phyloP scores from a whole-genome alignment of 2,888 invertebrate genomes.

The Eupeodes latifasciatus region DNA sequence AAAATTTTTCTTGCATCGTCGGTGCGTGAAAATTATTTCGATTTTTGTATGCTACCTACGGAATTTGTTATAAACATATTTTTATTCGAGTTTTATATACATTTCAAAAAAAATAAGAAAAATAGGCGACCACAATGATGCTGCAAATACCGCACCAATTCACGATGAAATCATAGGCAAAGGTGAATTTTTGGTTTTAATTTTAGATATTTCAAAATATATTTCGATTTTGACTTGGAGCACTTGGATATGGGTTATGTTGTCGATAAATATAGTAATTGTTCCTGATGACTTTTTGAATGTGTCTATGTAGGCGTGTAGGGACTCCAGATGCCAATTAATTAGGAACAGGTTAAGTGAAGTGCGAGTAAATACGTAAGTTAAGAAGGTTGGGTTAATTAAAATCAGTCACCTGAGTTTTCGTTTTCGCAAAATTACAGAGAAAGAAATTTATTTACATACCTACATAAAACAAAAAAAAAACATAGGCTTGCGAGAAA shows the following conservation, averaged over 20 bases:
- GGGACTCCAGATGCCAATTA: background rate
- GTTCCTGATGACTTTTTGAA: background rate
- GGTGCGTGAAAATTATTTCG: conserved; percentile 55
- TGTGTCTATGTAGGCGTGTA: too few relatives aligned
- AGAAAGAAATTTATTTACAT: background rate
- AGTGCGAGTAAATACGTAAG: background rate
- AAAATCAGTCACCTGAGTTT: conserved; percentile 2
- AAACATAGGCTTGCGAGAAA: too few relatives aligned
- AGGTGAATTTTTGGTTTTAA: conserved; percentile 11
- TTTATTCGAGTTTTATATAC: background rate
- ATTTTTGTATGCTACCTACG: background rate
- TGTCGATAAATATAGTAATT: conserved; percentile 5
- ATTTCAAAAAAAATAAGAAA: background rate
- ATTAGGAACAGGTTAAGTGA: background rate
- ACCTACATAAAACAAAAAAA: too few relatives aligned
- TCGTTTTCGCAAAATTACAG: background rate
- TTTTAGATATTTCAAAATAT: conserved; percentile 6
- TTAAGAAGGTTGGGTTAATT: conserved; percentile 1
- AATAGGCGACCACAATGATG: background rate
- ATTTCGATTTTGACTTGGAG: background rate
- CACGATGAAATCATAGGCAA: background rate
- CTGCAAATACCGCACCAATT: too few relatives aligned
- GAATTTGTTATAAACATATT: background rate
- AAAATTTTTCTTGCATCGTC: conserved; percentile 58
- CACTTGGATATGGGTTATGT: background rate